A percentile compares a stretch with the other conserved stretches of the same genome.
These are phyloP conservation scores for Enteromius unitaeniatus DNA, from an alignment of 2,797 vertebrate genomes.

Conservation along the genomic window DNA sequence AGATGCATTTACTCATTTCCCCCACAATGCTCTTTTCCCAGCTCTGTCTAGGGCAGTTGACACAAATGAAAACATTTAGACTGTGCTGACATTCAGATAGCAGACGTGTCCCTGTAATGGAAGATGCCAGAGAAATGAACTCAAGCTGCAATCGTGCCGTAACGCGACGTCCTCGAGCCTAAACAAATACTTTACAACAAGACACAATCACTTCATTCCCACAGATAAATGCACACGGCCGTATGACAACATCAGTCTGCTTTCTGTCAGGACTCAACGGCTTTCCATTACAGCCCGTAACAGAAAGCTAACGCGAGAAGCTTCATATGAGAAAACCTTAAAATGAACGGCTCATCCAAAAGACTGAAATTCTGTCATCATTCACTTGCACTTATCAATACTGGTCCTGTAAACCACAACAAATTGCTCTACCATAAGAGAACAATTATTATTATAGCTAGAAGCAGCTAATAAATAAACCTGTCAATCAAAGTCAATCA, in stretches of 20 bases:
- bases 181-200: conserved; percentile 61
- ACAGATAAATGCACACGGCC: conserved; percentile 47
- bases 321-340: background rate
- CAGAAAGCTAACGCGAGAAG: background rate
- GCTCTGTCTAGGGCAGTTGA: background rate
- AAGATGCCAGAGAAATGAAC: conserved; percentile 52
- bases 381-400: background rate
- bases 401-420: background rate
- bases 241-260: conserved; percentile 32
- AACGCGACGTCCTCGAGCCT: conserved; percentile 38
- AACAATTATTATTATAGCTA: background rate
- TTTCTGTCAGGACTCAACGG: conserved; percentile 17
- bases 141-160: conserved; percentile 37
- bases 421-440: background rate
- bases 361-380: background rate
- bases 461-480: background rate
- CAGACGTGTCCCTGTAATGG: conserved; percentile 7
- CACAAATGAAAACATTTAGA: conserved; percentile 43
- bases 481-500: background rate
- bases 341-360: conserved; percentile 10
- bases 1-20: conserved; percentile 14
- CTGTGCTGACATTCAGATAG: conserved; percentile 11
- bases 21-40: background rate
- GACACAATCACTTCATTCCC: conserved; percentile 46
- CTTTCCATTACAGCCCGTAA: conserved; percentile 29